These are phyloP conservation scores for Agonopterix heracliana DNA, from an alignment of 2,888 invertebrate genomes.

Conservation along the genomic window DNA sequence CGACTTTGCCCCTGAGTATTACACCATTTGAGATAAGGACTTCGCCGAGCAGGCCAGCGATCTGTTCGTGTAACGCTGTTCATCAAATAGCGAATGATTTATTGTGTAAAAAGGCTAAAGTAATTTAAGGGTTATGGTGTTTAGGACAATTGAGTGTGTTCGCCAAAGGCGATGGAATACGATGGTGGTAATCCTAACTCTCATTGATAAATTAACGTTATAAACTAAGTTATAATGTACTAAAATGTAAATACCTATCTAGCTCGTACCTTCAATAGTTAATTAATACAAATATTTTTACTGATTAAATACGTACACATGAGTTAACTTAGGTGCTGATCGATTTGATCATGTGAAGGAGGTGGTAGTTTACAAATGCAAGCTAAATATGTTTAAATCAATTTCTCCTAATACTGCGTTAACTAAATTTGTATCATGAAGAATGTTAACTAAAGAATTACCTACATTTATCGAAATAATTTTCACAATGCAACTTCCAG, in stretches of 20 bases:
- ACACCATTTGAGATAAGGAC: conserved; percentile 79
- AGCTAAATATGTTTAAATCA: not conserved
- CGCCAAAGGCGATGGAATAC: conserved; percentile 46
- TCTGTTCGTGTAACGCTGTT: conserved; percentile 62
- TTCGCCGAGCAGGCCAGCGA: conserved; percentile 72
- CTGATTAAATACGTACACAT: conserved; percentile 27
- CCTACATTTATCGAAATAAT: not conserved
- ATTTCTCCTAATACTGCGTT: conserved; percentile 1
- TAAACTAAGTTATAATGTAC: conserved; percentile 43
- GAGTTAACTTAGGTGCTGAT: conserved; percentile 35
- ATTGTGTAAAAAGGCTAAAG: conserved; percentile 10
- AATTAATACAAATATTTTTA: conserved; percentile 32
- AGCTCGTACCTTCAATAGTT: conserved; percentile 28
- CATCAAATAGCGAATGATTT: conserved; percentile 5
- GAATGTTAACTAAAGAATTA: conserved; percentile 5
- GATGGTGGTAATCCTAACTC: conserved; percentile 32
- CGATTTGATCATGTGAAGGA: conserved; percentile 22
- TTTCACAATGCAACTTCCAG: conserved; percentile 1
- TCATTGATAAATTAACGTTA: conserved; percentile 41
- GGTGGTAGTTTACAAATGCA: conserved; percentile 7
- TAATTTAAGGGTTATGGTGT: conserved; percentile 32
- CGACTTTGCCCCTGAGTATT: conserved; percentile 95
- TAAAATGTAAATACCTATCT: conserved; percentile 59
- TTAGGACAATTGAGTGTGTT: conserved; percentile 33
- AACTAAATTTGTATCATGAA: conserved; percentile 9